Conservation (phyloP, 2,888 invertebrate genomes). For the Protodeltote pygarga region DNA sequence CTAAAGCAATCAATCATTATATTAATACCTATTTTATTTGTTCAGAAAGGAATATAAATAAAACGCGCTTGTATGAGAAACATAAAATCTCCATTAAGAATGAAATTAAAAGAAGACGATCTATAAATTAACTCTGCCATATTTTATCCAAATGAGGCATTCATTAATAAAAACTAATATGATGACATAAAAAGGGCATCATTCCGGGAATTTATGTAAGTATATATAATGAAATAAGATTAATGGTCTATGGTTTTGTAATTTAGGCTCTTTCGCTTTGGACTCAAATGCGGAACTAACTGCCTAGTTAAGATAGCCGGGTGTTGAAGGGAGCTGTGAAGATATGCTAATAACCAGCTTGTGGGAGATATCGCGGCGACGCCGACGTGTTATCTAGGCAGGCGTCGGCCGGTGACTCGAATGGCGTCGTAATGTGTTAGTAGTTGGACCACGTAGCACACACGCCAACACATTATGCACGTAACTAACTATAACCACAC, state of each 20-base stretch:
- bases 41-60: slow-evolving; percentile 23
- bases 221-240: no score
- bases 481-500: slow-evolving; percentile 13
- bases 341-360: slow-evolving; percentile 62
- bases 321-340: slow-evolving; percentile 43
- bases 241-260: no score
- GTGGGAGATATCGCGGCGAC: slow-evolving; percentile 56
- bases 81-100: slow-evolving; percentile 36
- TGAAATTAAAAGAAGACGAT: slow-evolving; percentile 21
- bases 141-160: slow-evolving; percentile 24
- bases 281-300: slow-evolving; percentile 9
- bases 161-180: slow-evolving; percentile 26
- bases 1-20: slow-evolving; percentile 24
- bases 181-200: slow-evolving; percentile 36
- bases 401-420: slow-evolving; percentile 43
- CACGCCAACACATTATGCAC: slow-evolving; percentile 24
- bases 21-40: slow-evolving; percentile 23
- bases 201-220: slow-evolving; percentile 11
- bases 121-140: slow-evolving; percentile 37
- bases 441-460: slow-evolving; percentile 35
- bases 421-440: slow-evolving; percentile 56
- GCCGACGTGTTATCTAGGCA: slow-evolving; percentile 60
- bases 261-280: slow-evolving; percentile 12
- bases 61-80: slow-evolving; percentile 18
- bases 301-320: slow-evolving; percentile 33